A percentile compares a stretch with the other conserved stretches of the same genome.
Conservation (phyloP, 1,140 invertebrate species). For the Aphelinus atriplicis region DNA sequence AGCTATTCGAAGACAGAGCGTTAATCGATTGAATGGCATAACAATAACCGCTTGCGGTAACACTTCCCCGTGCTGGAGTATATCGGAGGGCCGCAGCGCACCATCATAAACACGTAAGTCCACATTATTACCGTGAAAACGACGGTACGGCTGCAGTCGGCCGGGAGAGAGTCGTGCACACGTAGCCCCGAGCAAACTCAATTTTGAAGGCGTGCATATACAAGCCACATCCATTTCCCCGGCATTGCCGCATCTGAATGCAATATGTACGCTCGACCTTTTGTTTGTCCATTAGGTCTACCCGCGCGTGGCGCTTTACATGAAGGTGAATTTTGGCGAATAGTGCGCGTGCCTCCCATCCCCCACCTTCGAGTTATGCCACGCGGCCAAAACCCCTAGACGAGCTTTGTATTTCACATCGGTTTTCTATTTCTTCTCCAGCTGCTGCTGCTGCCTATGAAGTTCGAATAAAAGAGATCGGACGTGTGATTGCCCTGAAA, state of each 20-base stretch:
- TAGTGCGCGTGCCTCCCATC: not conserved
- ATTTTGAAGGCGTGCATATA: conserved; percentile 15
- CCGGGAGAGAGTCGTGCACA: not conserved
- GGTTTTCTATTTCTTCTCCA: not conserved
- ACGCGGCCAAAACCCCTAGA: not conserved
- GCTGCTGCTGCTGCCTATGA: not conserved
- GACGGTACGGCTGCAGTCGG: not conserved
- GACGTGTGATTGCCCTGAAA: no score
- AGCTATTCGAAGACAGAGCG: not conserved
- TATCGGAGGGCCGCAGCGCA: not conserved
- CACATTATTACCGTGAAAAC: conserved; percentile 4
- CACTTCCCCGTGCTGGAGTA: conserved; percentile 1
- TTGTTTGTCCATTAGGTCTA: conserved; percentile 38
- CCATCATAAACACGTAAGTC: conserved; percentile 29
- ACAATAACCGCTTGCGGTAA: conserved; percentile 5
- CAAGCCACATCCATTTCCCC: not conserved
- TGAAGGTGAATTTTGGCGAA: conserved; percentile 9
- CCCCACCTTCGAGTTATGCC: conserved; percentile 5
- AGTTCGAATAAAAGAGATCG: conserved; percentile 8
- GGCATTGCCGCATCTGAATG: conserved; percentile 31
- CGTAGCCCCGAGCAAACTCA: conserved; percentile 24
- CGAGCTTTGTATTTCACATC: conserved; percentile 34
- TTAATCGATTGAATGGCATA: not conserved
- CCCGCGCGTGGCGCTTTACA: conserved; percentile 6
- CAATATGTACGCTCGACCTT: conserved; percentile 21